Evolutionary conservation across 2,888 invertebrate genomes (phyloP), one percentile per base, ranked within the genome.

Genomic region (Drosophila macrothrix): DNA sequence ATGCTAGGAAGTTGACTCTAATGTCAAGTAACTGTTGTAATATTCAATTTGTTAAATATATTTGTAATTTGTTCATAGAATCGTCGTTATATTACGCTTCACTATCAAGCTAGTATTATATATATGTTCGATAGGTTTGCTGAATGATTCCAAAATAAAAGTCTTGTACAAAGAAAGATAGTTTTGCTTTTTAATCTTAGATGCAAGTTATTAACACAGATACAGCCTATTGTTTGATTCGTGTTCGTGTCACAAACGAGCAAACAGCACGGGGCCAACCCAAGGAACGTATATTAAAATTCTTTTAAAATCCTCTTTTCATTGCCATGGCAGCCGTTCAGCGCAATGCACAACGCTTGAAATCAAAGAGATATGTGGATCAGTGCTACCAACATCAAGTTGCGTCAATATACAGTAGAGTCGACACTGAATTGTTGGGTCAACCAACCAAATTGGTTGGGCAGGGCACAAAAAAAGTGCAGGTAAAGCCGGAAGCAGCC

Each of bases 401-500:
- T 79, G 61, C 78, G 73, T 68, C 67, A 55, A 69, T 75, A 68
- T 58, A 35, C 50, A n/a, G 19, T 10, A 19, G 59, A 64, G 53
- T 39, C 52, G 41, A 39, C 61, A 54, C 54, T 25, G 63, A 60
- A 69, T 70, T 56, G 68, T 64, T 76, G 50, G 81, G 74, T 69
- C 72, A 60, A 69, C 61, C 72, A 64, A 71, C 61, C 67, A 67
- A 72, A 77, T 83, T 70, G 69, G 35, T 58, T 67, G 37, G 63
- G 33, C 70, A 72, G 64, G 4, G 4, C 39, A 39, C 39, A 39
- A 33, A 73, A 69, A 63, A 72, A 73, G 28, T 54, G 60, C 66
- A 68, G 55, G 37, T 56, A 63, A 60, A 67, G 56, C 73, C 83
- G 81, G 76, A 83, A 88, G 73, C 75, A 74, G 70, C 67, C 67